phyloP scores from a whole-genome alignment of 2,113 vertebrate genomes.

The Bubo scandiacus region DNA sequence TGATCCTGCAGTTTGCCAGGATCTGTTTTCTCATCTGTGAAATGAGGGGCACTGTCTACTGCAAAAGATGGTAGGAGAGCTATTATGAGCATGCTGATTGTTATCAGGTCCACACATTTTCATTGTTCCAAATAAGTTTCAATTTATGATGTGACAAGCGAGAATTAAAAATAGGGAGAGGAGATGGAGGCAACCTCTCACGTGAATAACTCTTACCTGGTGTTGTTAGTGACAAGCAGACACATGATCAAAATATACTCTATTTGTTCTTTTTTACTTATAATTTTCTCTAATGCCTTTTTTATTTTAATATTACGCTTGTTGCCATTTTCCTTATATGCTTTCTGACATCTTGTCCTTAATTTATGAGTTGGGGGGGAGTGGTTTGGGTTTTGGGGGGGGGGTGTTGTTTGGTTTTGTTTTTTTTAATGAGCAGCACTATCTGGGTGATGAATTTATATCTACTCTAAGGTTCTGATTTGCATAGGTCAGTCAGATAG shows the following conservation, averaged over 20 bases:
- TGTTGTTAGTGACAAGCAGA: background rate
- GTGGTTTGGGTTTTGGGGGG: background rate
- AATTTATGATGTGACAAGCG: background rate
- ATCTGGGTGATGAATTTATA: background rate
- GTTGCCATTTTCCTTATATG: background rate
- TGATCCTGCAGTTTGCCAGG: background rate
- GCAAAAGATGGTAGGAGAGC: background rate
- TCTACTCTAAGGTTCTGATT: background rate
- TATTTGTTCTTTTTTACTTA: background rate
- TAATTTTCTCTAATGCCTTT: background rate
- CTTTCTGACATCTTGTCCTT: background rate
- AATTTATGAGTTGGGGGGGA: background rate
- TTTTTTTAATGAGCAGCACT: background rate
- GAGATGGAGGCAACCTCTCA: background rate
- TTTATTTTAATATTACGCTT: background rate
- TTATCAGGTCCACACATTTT: background rate
- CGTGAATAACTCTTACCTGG: background rate
- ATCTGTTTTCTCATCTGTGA: background rate
- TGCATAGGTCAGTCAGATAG: background rate
- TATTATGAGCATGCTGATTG: background rate
- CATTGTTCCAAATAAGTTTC: background rate
- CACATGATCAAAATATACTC: fast-evolving
- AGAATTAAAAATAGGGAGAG: background rate
- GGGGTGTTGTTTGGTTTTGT: background rate
- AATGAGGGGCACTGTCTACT: background rate